Base-by-base conservation (phyloP, 2,888 invertebrate species). In the Amiota mariae region DNA sequence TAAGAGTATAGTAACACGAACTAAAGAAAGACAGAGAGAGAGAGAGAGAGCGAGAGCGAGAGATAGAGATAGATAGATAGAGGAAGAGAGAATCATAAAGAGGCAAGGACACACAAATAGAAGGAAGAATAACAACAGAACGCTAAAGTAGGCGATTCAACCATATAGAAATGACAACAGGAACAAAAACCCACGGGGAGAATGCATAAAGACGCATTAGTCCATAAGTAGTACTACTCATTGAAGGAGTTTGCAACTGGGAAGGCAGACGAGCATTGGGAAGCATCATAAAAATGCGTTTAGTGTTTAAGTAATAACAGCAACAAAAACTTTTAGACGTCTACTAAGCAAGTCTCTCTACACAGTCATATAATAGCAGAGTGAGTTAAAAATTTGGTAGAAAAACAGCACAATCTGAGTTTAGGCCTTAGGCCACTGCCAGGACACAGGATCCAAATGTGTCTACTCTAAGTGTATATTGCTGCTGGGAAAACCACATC, bases 131-230 rank as follows among this genome's bases (percentile, higher is more conserved):
- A n/a, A 15, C 10, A 59, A 24, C 1, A n/a, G 54, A 51, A 51
- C 8, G 54, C 54, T n/a, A 12, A n/a, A 51, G 12, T 51, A n/a
- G n/a, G 54, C 13, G 13, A 51, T n/a, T n/a, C 54, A 1, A 51
- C 2, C 4, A 24, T 51, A n/a, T 51, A n/a, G 51, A 51, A 51
- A 63, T 47, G 36, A 63, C 63, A 63, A 6, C 63, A 24, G 3
- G 24, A 24, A 24, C 36, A 46, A 47, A 63, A 36, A 46, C 63
- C 63, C 9, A 63, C 13, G n/a, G 63, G 63, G 63, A 63, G 47
- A 63, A 24, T 63, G 63, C 63, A 63, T 63, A 63, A 63, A 47
- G 47, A 63, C 63, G 63, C 63, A 63, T 63, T 63, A 63, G 63
- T 11, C 13, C n/a, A 46, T 46, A 59, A 46, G 13, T 18, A 36